phyloP scores from a whole-genome alignment of 2,797 vertebrate species.

The Denticeps clupeoides region DNA sequence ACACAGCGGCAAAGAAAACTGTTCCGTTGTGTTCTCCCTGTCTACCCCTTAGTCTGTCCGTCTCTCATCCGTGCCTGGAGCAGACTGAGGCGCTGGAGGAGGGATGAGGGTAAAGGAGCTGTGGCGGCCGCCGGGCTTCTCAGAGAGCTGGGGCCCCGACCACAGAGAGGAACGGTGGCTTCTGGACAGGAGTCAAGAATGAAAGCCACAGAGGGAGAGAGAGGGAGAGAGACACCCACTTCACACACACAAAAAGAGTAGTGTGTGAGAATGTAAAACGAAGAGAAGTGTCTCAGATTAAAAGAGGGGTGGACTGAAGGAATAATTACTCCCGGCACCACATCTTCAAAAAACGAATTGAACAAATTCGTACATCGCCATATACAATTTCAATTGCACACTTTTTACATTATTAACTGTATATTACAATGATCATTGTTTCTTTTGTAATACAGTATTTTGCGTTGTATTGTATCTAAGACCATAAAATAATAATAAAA shows the following conservation, averaged over 20 bases:
- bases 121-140: constrained; percentile 12
- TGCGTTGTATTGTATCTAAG: too few relatives aligned
- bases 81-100: constrained; percentile 13
- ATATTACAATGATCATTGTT: too few relatives aligned
- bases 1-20: constrained; percentile 25
- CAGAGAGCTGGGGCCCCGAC: constrained; percentile 23
- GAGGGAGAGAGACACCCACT: neutral
- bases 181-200: constrained; percentile 63
- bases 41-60: neutral
- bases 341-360: too few relatives aligned
- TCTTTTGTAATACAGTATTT: too few relatives aligned
- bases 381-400: too few relatives aligned
- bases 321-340: too few relatives aligned
- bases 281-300: too few relatives aligned
- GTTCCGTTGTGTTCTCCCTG: neutral
- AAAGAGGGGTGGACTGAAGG: too few relatives aligned
- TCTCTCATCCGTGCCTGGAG: constrained; percentile 6
- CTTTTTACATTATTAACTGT: too few relatives aligned
- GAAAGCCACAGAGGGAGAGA: constrained; percentile 50
- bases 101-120: constrained; percentile 9
- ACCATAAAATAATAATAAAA: too few relatives aligned
- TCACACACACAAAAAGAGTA: neutral
- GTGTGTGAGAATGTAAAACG: too few relatives aligned
- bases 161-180: constrained; percentile 53
- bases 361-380: too few relatives aligned